Percentiles rank a stretch among this genome's conserved stretches.
Evolutionary conservation across 2,888 invertebrate species (phyloP).

Genomic region (Lasius platythorax): DNA sequence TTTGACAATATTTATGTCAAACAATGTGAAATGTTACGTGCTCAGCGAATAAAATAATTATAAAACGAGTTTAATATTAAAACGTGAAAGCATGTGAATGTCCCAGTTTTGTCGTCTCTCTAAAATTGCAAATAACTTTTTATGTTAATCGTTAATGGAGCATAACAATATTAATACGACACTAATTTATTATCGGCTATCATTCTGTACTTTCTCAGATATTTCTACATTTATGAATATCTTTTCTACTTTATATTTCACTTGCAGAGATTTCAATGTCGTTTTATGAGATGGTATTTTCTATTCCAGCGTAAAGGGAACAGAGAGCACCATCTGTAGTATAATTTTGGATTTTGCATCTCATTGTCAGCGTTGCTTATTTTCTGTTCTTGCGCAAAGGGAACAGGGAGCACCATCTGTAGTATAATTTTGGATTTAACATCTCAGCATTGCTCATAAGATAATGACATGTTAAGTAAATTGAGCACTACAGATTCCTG

Average conservation of each 20-base stretch:
- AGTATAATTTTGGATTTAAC: background rate
- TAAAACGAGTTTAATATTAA: background rate
- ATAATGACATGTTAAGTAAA: background rate
- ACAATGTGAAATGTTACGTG: background rate
- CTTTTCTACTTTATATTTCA: background rate
- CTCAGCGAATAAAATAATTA: background rate
- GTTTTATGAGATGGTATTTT: background rate
- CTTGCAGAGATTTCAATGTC: background rate
- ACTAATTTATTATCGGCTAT: background rate
- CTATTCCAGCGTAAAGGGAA: background rate
- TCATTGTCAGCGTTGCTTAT: background rate
- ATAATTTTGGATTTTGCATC: background rate
- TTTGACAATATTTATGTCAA: background rate
- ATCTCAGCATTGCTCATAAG: background rate
- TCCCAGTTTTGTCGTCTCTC: background rate
- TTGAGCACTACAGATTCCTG: background rate
- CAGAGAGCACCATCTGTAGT: background rate
- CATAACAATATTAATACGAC: background rate
- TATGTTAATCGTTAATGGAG: background rate
- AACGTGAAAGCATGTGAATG: background rate
- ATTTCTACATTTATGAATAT: background rate
- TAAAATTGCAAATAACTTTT: background rate
- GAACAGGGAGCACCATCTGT: background rate
- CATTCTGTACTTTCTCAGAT: background rate
- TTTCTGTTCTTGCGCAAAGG: background rate